Evolutionary conservation across 2,888 invertebrate species (phyloP).

Genomic region (Hirtodrosophila duncani): DNA sequence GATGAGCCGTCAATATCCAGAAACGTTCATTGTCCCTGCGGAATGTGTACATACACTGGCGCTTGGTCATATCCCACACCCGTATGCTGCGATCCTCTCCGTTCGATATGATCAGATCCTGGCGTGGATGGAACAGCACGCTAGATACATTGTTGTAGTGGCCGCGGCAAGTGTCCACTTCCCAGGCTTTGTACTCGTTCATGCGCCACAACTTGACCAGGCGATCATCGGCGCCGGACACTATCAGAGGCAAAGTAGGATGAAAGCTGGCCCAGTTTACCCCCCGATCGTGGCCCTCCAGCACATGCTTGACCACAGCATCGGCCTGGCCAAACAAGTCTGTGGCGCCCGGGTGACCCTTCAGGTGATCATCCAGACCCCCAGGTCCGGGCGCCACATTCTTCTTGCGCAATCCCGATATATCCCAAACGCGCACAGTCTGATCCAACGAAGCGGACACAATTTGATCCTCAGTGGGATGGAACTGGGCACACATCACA

Average conservation of each 20-base stretch:
- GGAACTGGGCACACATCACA: conserved; percentile 99
- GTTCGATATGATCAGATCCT: conserved; percentile 97
- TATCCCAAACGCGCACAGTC: conserved; percentile 99
- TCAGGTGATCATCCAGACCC: conserved; percentile 91
- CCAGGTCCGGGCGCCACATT: conserved; percentile 97
- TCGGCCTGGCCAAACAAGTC: conserved; percentile 98
- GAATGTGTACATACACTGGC: conserved; percentile 94
- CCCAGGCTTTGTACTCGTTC: conserved; percentile 99
- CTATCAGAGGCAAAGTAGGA: conserved; percentile 94
- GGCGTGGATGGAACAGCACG: conserved; percentile 96
- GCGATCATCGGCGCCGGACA: conserved; percentile 98
- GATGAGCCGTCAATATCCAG: conserved; percentile 98
- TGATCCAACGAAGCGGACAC: conserved; percentile 99
- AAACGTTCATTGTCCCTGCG: conserved; percentile 97
- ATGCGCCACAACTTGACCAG: conserved; percentile 99
- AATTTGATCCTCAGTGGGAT: conserved; percentile 96
- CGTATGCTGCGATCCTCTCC: conserved; percentile 98
- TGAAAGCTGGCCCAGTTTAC: conserved; percentile 99
- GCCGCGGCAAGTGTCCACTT: conserved; percentile 99
- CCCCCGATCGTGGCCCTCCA: conserved; percentile 96
- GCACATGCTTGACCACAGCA: conserved; percentile 92
- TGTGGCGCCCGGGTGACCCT: conserved; percentile 89
- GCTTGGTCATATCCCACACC: conserved; percentile 99
- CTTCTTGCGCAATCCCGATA: conserved; percentile 95
- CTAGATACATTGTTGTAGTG: conserved; percentile 99